These are phyloP conservation scores for Luidia sarsii DNA, from an alignment of 53 echinoderm and acorn worm genomes.

Conservation along the genomic window DNA sequence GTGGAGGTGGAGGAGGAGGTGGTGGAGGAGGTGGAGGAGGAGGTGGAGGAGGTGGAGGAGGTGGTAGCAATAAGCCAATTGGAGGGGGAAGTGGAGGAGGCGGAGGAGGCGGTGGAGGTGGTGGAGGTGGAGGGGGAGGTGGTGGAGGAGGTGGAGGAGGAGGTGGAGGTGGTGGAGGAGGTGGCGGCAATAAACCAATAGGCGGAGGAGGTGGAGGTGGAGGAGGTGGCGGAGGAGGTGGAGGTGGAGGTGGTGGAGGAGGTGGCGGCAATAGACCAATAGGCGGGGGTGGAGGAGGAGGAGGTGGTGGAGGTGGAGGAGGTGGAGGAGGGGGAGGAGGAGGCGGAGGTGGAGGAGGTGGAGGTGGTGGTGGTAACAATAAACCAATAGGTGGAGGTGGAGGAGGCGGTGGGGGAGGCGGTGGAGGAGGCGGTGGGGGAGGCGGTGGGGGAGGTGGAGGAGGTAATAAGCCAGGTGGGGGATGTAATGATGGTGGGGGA, in stretches of 20 bases:
- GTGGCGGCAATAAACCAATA: too few relatives aligned
- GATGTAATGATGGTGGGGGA: neutral
- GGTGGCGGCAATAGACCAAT: too few relatives aligned
- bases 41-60: neutral
- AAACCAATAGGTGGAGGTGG: too few relatives aligned
- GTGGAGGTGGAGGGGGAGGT: neutral
- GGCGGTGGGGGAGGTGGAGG: neutral
- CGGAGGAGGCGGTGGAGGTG: neutral
- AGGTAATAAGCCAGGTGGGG: neutral
- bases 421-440: constrained; percentile 1
- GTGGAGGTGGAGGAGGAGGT: neutral
- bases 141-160: neutral
- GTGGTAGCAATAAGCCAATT: neutral
- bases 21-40: neutral
- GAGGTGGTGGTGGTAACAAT: neutral
- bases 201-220: constrained; percentile 37
- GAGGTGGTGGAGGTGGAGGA: constrained; percentile 8
- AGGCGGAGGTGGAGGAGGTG: constrained; percentile 1
- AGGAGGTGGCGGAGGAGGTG: constrained; percentile 6
- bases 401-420: neutral
- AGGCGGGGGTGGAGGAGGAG: neutral
- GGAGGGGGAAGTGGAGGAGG: neutral
- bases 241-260: neutral
- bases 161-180: constrained; percentile 12
- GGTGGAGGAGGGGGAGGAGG: neutral